A percentile compares a stretch with the other conserved stretches of the same genome.
These are phyloP conservation scores for Pharmacophagus antenor DNA, from an alignment of 2,888 invertebrate genomes.

Conservation along the genomic window DNA sequence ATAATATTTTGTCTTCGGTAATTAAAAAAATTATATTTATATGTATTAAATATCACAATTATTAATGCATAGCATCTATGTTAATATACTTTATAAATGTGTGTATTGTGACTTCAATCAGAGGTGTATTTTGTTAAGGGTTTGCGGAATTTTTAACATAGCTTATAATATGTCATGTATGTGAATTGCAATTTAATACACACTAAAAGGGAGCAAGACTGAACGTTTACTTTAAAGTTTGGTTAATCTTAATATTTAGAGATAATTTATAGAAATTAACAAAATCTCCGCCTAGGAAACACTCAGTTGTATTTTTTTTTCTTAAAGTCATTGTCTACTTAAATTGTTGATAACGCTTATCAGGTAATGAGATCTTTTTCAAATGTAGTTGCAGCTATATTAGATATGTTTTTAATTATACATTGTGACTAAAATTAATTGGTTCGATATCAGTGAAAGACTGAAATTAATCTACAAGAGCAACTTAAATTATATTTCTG, in stretches of 20 bases:
- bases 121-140: too few relatives aligned
- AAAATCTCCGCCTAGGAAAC: slow-evolving; percentile 24
- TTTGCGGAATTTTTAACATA: too few relatives aligned
- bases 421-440: not conserved
- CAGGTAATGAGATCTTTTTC: slow-evolving; percentile 4
- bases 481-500: slow-evolving; percentile 38
- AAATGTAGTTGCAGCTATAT: not conserved
- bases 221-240: slow-evolving; percentile 20
- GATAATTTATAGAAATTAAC: too few relatives aligned
- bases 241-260: slow-evolving; percentile 13
- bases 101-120: too few relatives aligned
- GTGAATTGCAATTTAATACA: too few relatives aligned
- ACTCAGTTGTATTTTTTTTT: slow-evolving; percentile 1
- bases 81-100: too few relatives aligned
- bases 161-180: too few relatives aligned
- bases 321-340: too few relatives aligned
- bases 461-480: slow-evolving; percentile 58
- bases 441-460: slow-evolving; percentile 37
- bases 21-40: too few relatives aligned
- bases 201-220: slow-evolving; percentile 14
- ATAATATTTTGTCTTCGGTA: too few relatives aligned
- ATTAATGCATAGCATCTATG: too few relatives aligned
- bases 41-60: too few relatives aligned
- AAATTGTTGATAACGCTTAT: not conserved
- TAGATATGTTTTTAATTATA: not conserved